Percentiles rank a stretch among this genome's conserved stretches.
Evolutionary conservation across 2,888 invertebrate genomes (phyloP).

Genomic region (Perizoma affinitatum): DNA sequence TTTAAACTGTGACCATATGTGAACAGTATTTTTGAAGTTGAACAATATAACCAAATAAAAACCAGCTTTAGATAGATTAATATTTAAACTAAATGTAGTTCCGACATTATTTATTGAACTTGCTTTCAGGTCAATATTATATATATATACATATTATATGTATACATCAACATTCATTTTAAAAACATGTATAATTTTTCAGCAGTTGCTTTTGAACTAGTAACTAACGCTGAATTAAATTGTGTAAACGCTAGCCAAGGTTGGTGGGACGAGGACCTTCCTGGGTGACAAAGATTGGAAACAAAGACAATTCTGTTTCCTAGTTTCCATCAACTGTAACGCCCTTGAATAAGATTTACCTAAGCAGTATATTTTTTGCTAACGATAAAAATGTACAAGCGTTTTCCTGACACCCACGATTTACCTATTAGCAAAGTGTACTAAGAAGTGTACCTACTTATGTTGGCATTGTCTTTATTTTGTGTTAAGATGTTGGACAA

Average conservation of each 20-base stretch:
- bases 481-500: too few species aligned
- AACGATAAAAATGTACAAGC: constrained; percentile 14
- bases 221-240: constrained; percentile 35
- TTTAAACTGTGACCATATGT: too few species aligned
- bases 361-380: constrained; percentile 32
- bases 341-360: constrained; percentile 63
- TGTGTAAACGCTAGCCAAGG: constrained; percentile 52
- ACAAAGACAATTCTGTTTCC: constrained; percentile 75
- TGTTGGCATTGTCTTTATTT: too few species aligned
- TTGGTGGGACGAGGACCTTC: constrained; percentile 62
- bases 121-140: too few species aligned
- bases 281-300: constrained; percentile 67
- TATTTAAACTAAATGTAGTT: too few species aligned
- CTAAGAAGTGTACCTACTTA: too few species aligned
- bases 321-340: constrained; percentile 69
- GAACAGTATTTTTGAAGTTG: too few species aligned
- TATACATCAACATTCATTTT: neutral
- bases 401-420: constrained; percentile 15
- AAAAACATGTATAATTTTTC: neutral
- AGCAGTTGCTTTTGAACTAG: constrained; percentile 24
- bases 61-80: neutral
- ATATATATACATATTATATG: too few species aligned
- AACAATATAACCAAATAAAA: too few species aligned
- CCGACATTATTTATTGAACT: too few species aligned
- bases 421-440: constrained; percentile 4